Base-by-base conservation (phyloP, 2,797 vertebrate species). In the Rallus crepitans region DNA sequence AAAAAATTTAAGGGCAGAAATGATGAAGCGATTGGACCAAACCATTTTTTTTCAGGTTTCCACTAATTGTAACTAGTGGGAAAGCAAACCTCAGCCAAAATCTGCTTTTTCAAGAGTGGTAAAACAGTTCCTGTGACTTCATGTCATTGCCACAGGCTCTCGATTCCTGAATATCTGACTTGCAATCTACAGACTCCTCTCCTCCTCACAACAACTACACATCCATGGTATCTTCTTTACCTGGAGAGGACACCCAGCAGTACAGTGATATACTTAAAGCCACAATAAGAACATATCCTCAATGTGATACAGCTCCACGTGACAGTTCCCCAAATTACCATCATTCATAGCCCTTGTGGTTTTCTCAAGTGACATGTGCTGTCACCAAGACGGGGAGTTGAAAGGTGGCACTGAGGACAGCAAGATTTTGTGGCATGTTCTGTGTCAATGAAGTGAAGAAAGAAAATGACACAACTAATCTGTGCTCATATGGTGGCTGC, bases 291-390 rank as follows among this genome's bases (percentile, higher is more conserved):
- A 52, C 2, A 2, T 3, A 5, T 53, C 23, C 35, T 82, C 6
- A 2, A 76, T 55, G 66, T 64, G 78, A 79, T 72, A 76, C 15
- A 82, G 56, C 31, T 69, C 70, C 79, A 73, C 52, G 39, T 1
- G 0, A 1, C 5, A 5, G 19, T 65, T 73, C 60, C 35, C 15
- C 7, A 65, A 86, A 89, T 66, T 21, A 85, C 17, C 82, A 57
- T 17, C 78, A 69, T 25, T 88, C 73, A 52, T 0, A 93, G 71
- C 15, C 33, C 53, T 50, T 40, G 39, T 76, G 59, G 66, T 70
- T 66, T 57, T 63, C 80, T 82, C 37, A 35, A 71, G 37, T 90
- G 80, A 87, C 63, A 70, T 84, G 50, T 86, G 48, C 91, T 91
- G 82, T 85, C 94, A 91, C 20, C 73, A 55, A 15, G 53, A 35